Evolutionary conservation across 2,113 vertebrate species (phyloP), one percentile per base, ranked within the genome.

Genomic region (Orthonyx spaldingii): DNA sequence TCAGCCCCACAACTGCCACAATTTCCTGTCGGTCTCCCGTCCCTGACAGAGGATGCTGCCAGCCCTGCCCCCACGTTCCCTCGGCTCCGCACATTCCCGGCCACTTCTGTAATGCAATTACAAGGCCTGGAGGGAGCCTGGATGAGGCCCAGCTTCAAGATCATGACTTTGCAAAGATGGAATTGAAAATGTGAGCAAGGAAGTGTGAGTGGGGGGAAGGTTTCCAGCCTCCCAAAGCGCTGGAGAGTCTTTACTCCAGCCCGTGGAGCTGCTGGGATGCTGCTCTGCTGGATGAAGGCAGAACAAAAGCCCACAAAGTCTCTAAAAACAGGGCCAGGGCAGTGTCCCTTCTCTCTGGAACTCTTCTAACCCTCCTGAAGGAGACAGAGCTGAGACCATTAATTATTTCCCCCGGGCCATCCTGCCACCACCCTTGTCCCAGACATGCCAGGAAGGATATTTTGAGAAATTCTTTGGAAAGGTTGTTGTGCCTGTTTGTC

Each of bases 381-480:
- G 39, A 87, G 46, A 24, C 1, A 6, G n/a, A 89, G 57, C 57
- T 7, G 22, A 89, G 27, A 82, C 0, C 30, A 60, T n/a, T 4
- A 17, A 56, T 85, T 53, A 13, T 57, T 64, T 65, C 26, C 12
- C 22, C 30, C 16, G 1, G 61, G 46, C 65, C 56, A 63, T 35
- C 50, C 87, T 74, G 68, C 39, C 3, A 3, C 79, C 79, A 44
- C 7, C 59, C 7, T 3, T 39, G 53, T 46, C 79, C 65, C 56
- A 68, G 68, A 69, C 28, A 9, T 0, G 3, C 30, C 3, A 4
- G 68, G 89, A 77, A 78, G 57, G 91, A 42, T 94, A 95, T 94
- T 95, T 78, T 71, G 37, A 60, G 93, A 60, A 28, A 89, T 87
- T 87, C 77, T 94, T 94, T 82, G 33, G 44, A n/a, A 92, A 56